Conservation (phyloP, 2,888 invertebrate genomes). For the Netelia virgata region DNA sequence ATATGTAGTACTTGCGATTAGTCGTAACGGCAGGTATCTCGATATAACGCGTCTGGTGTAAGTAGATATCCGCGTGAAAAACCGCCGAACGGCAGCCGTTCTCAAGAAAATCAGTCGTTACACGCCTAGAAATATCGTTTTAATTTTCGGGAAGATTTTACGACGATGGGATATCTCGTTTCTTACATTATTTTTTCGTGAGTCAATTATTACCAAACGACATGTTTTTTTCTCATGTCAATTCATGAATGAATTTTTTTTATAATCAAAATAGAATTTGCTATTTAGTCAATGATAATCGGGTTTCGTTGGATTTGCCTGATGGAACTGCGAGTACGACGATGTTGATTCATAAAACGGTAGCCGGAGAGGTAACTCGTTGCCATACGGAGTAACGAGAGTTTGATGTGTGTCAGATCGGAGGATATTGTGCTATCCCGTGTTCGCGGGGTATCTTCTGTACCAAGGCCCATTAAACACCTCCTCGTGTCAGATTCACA, state of each 20-base stretch:
- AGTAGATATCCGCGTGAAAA: too few species aligned
- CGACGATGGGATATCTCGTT: too few species aligned
- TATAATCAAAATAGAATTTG: too few species aligned
- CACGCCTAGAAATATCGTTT: too few species aligned
- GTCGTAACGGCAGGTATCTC: not conserved
- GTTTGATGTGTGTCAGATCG: slow-evolving; percentile 42
- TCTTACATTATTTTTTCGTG: too few species aligned
- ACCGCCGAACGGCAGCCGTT: too few species aligned
- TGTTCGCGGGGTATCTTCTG: slow-evolving; percentile 28
- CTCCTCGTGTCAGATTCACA: slow-evolving; percentile 60
- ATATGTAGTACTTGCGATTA: slow-evolving; percentile 10
- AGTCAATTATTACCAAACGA: too few species aligned
- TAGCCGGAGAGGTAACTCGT: slow-evolving; percentile 51
- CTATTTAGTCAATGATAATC: not conserved
- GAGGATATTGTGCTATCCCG: slow-evolving; percentile 36
- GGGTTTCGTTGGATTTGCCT: not conserved
- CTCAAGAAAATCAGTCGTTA: too few species aligned
- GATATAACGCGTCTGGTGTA: too few species aligned
- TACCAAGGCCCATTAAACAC: slow-evolving; percentile 64
- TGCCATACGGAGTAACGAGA: slow-evolving; percentile 58
- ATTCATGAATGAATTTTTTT: too few species aligned
- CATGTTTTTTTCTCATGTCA: too few species aligned
- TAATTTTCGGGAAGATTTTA: too few species aligned
- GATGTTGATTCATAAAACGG: slow-evolving; percentile 60
- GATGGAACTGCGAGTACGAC: not conserved